A percentile compares a stretch with the other conserved stretches of the same genome.
Conservation (phyloP, 2,888 invertebrate species). For the Cheilosia vernalis region DNA sequence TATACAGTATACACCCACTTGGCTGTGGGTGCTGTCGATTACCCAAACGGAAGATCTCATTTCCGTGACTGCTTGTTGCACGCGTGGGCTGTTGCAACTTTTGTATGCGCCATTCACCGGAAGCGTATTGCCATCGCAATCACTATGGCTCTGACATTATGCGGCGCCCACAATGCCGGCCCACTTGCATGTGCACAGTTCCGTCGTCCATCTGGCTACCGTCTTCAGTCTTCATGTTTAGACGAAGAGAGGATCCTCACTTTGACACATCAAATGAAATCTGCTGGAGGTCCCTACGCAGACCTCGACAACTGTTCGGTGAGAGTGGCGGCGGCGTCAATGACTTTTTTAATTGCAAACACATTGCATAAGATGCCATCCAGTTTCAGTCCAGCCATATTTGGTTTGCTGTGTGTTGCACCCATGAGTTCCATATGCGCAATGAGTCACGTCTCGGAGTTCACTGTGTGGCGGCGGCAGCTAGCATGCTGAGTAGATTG, state of each 20-base stretch:
- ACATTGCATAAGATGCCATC: conserved; percentile 56
- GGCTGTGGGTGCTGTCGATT: conserved; percentile 38
- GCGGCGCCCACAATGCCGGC: conserved; percentile 49
- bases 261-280: conserved; percentile 44
- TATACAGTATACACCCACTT: neutral
- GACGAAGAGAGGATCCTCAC: conserved; percentile 37
- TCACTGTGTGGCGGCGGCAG: conserved; percentile 3
- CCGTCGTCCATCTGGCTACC: too few relatives aligned
- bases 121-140: conserved; percentile 44
- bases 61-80: conserved; percentile 66
- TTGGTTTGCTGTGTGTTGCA: conserved; percentile 8
- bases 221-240: neutral
- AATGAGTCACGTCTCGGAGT: conserved; percentile 55
- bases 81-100: conserved; percentile 54
- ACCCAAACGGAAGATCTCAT: conserved; percentile 59
- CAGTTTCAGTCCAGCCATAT: conserved; percentile 4
- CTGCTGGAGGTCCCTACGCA: conserved; percentile 39
- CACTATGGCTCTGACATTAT: conserved; percentile 32
- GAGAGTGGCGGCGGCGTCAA: conserved; percentile 61
- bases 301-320: conserved; percentile 43
- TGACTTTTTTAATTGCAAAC: conserved; percentile 74
- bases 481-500: conserved; percentile 6
- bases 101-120: conserved; percentile 62
- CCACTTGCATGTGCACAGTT: conserved; percentile 7
- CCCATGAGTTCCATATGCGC: conserved; percentile 49